Conservation (phyloP, 2,113 vertebrate genomes). For the Oncorhynchus tshawytscha region DNA sequence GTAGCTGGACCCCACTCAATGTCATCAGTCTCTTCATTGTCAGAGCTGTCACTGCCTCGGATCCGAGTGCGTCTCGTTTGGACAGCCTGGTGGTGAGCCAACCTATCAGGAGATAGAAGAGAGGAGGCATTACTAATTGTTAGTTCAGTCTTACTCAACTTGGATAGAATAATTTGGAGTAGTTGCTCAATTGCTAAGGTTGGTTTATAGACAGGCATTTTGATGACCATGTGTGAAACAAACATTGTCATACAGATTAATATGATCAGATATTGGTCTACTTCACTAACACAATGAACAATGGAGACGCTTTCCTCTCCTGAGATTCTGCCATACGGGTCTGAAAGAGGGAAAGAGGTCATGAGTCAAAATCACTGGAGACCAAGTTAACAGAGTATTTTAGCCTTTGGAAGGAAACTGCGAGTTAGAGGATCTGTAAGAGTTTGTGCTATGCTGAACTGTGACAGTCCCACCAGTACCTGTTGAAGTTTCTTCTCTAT, state of each 20-base stretch:
- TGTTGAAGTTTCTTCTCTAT: slow-evolving; percentile 70
- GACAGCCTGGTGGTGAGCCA: slow-evolving; percentile 80
- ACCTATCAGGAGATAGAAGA: slow-evolving; percentile 56
- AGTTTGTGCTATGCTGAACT: not conserved
- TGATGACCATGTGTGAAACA: too few relatives aligned
- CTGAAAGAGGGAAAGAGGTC: slow-evolving; percentile 51
- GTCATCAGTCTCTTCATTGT: slow-evolving; percentile 67
- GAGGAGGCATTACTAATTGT: too few relatives aligned
- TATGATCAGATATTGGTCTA: not conserved
- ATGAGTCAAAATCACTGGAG: not conserved
- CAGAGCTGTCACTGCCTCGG: slow-evolving; percentile 80
- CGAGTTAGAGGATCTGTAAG: not conserved
- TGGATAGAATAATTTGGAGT: too few relatives aligned
- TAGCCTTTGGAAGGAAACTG: too few relatives aligned
- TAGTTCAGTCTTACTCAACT: too few relatives aligned
- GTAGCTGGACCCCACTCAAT: slow-evolving; percentile 92
- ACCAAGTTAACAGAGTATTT: not conserved
- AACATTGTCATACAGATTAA: not conserved
- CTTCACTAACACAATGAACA: slow-evolving; percentile 72
- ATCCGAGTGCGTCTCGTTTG: slow-evolving; percentile 83
- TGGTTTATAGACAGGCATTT: not conserved
- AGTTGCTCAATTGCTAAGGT: too few relatives aligned
- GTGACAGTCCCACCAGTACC: slow-evolving; percentile 44
- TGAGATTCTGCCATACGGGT: slow-evolving; percentile 47
- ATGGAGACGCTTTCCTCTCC: slow-evolving; percentile 54